A percentile compares a stretch with the other conserved stretches of the same genome.
Conservation (phyloP, 2,888 invertebrate species). For the Steromphala cineraria region DNA sequence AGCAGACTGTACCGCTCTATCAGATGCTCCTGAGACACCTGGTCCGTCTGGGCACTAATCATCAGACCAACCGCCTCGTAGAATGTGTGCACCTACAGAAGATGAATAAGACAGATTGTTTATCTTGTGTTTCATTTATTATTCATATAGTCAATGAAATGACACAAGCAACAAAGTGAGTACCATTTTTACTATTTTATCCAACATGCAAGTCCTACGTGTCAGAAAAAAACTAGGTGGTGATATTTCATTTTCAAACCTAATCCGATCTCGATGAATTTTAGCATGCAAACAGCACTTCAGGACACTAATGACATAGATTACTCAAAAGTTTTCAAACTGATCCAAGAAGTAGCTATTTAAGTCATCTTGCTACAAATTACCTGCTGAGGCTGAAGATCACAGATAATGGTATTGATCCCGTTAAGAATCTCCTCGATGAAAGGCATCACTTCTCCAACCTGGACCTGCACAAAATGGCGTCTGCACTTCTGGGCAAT, state of each 20-base stretch:
- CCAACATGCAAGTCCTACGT: background rate
- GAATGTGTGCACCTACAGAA: constrained; percentile 88
- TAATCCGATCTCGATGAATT: background rate
- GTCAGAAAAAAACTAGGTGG: background rate
- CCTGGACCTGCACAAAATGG: constrained; percentile 96
- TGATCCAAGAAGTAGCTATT: too few species aligned
- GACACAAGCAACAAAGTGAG: too few species aligned
- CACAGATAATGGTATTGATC: constrained; percentile 98
- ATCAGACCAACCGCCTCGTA: constrained; percentile 99
- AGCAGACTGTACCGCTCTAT: constrained; percentile 98
- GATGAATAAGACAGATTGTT: background rate
- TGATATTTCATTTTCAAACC: too few species aligned
- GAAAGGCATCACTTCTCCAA: constrained; percentile 97
- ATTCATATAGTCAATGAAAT: background rate
- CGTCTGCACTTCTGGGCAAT: constrained; percentile 98
- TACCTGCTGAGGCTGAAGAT: constrained; percentile 97
- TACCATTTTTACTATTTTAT: background rate
- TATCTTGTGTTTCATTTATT: too few species aligned
- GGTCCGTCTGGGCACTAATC: constrained; percentile 96
- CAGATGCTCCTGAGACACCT: constrained; percentile 91
- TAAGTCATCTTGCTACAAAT: background rate
- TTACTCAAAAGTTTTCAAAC: too few species aligned
- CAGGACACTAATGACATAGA: too few species aligned
- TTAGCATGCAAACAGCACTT: too few species aligned
- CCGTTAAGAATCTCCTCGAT: constrained; percentile 98